Evolutionary conservation across 1,140 invertebrate species (phyloP).

Genomic region (Sycobia sp.): DNA sequence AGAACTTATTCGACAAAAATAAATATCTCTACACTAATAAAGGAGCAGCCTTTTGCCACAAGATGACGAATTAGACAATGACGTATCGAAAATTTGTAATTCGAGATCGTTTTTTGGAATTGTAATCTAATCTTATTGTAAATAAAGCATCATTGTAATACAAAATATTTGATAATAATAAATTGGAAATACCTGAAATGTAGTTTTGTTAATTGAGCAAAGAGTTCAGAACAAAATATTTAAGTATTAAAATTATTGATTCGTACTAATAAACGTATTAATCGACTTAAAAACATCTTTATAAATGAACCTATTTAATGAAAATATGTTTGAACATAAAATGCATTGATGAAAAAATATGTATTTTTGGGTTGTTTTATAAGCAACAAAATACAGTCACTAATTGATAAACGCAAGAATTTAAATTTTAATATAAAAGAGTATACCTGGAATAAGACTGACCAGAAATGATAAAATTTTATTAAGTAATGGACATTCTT

Average conservation of each 20-base stretch:
- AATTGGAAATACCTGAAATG: slow-evolving; percentile 26
- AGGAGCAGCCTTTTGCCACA: slow-evolving; percentile 7
- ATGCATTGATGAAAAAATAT: no score
- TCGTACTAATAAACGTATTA: no score
- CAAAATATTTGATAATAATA: slow-evolving; percentile 37
- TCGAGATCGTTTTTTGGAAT: slow-evolving; percentile 26
- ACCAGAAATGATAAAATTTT: background rate
- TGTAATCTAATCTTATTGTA: slow-evolving; percentile 36
- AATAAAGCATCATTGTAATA: slow-evolving; percentile 41
- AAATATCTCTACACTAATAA: slow-evolving; percentile 7
- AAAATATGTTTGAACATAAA: no score
- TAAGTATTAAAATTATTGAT: background rate
- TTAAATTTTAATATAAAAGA: background rate
- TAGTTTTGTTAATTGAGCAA: slow-evolving; percentile 15
- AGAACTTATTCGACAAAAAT: slow-evolving; percentile 6
- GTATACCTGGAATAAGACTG: background rate
- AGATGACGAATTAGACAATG: background rate
- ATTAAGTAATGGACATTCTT: background rate
- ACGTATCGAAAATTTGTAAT: slow-evolving; percentile 15
- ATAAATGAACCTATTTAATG: no score
- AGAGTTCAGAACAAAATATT: slow-evolving; percentile 1
- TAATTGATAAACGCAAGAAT: no score
- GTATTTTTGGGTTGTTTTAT: no score
- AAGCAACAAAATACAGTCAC: no score
- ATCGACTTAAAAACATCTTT: no score